A percentile compares a stretch with the other conserved stretches of the same genome.
These are phyloP conservation scores for Rhogogaster chlorosoma DNA, from an alignment of 2,888 invertebrate species.

Conservation along the genomic window DNA sequence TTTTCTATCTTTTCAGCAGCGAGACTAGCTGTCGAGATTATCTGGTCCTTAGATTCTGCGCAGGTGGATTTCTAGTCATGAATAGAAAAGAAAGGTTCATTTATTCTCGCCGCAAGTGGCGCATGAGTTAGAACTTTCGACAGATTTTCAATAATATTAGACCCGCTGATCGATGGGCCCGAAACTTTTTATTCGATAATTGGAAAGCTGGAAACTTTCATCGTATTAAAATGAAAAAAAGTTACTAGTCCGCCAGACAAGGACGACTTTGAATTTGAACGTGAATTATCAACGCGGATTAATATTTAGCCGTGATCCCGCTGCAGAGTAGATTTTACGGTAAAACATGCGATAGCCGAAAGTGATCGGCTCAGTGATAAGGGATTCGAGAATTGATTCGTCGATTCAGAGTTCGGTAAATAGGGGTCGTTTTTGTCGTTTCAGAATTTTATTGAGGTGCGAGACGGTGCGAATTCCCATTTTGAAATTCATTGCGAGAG, in stretches of 20 bases:
- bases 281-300: neutral
- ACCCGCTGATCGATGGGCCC: neutral
- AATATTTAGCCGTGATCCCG: neutral
- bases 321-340: neutral
- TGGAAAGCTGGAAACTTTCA: neutral
- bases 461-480: neutral
- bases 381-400: neutral
- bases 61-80: neutral
- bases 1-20: slow-evolving; percentile 55
- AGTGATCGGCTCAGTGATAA: neutral
- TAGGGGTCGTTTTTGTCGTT: neutral
- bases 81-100: neutral
- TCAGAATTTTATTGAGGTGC: neutral
- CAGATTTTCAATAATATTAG: neutral
- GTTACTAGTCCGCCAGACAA: too few species aligned
- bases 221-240: neutral
- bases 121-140: neutral
- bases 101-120: neutral
- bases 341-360: neutral
- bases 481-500: neutral
- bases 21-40: slow-evolving; percentile 58
- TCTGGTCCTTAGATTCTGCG: slow-evolving; percentile 40
- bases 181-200: neutral
- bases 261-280: too few species aligned
- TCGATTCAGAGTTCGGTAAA: neutral